These are phyloP conservation scores for Mus spicilegus DNA, from an alignment of 2,113 vertebrate genomes.

Conservation along the genomic window DNA sequence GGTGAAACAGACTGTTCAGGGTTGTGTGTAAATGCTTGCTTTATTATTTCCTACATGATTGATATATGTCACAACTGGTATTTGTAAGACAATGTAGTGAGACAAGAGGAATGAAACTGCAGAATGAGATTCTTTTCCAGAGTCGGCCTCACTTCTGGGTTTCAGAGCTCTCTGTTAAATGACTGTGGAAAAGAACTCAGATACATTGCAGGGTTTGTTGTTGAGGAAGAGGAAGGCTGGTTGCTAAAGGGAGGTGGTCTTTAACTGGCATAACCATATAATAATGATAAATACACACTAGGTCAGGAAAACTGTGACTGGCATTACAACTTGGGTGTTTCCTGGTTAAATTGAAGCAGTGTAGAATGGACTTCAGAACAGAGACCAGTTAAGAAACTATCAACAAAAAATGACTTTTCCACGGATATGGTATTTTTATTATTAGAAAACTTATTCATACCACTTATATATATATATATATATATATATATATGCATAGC, in stretches of 20 bases:
- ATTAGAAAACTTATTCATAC: neutral
- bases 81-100: neutral
- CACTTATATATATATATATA: too few relatives aligned
- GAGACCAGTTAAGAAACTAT: neutral
- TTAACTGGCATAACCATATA: neutral
- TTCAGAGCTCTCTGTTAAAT: neutral
- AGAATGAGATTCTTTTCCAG: neutral
- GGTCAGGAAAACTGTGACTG: neutral
- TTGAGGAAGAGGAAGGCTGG: neutral
- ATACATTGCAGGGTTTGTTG: neutral
- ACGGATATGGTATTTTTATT: neutral
- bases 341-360: neutral
- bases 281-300: neutral
- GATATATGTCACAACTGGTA: too few relatives aligned
- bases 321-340: neutral
- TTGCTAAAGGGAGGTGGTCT: neutral
- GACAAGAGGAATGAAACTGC: neutral
- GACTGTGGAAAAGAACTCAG: neutral
- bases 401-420: neutral
- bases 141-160: neutral
- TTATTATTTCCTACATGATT: neutral
- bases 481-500: neutral
- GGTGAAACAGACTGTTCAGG: neutral
- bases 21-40: neutral
- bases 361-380: neutral